Conservation (phyloP, 2,113 vertebrate genomes). For the Gila orcuttii region DNA sequence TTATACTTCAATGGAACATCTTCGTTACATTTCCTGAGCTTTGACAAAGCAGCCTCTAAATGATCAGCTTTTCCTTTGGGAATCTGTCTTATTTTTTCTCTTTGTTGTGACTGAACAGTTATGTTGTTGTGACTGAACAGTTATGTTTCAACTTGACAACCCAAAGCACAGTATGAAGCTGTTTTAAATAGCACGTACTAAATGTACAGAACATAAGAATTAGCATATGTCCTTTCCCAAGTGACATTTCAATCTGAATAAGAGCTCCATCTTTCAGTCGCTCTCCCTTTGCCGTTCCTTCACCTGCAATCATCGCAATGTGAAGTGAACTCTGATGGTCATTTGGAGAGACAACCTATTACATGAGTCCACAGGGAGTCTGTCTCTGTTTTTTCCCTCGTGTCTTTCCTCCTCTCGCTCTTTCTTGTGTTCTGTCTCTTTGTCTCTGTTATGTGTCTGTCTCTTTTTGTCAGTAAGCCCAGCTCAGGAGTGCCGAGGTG, state of each 20-base stretch:
- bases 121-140: slow-evolving; percentile 15
- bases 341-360: slow-evolving; percentile 51
- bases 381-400: slow-evolving; percentile 32
- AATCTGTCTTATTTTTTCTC: too few species aligned
- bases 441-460: slow-evolving; percentile 40
- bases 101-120: slow-evolving; percentile 9
- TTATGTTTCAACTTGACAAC: slow-evolving; percentile 26
- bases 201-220: slow-evolving; percentile 29
- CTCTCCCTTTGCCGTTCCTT: slow-evolving; percentile 28
- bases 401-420: slow-evolving; percentile 6
- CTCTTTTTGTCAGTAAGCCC: slow-evolving; percentile 21
- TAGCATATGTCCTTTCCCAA: slow-evolving; percentile 36
- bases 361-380: slow-evolving; percentile 38
- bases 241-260: slow-evolving; percentile 48
- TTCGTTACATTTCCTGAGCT: background rate
- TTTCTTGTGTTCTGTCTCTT: slow-evolving; percentile 42
- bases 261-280: slow-evolving; percentile 16
- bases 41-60: background rate
- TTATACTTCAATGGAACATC: background rate
- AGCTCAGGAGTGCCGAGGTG: slow-evolving; percentile 25
- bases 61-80: background rate
- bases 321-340: slow-evolving; percentile 50
- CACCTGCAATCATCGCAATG: slow-evolving; percentile 48
- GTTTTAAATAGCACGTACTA: slow-evolving; percentile 38
- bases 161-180: background rate